Base-by-base conservation (phyloP, 2,888 invertebrate species). In the Dryocosmus kuriphilus region DNA sequence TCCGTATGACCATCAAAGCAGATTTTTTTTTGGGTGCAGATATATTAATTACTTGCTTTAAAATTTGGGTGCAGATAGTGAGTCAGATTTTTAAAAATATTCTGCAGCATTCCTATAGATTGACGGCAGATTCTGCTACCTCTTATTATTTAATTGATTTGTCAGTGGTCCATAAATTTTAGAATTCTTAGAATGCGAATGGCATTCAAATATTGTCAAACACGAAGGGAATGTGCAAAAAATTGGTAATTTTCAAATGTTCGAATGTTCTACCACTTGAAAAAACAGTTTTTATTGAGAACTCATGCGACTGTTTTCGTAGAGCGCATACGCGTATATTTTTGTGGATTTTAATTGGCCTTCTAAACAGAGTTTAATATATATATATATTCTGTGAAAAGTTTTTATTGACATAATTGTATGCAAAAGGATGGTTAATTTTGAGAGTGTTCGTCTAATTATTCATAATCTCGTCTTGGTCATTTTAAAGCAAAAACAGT, bases 331-430 rank as follows among this genome's bases (percentile, higher is more conserved):
- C 8, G 51, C 51, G n/a, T 51, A 63, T 38, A 38, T 35, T 22
- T 65, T 38, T 24, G n/a, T 38, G 1, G 8, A 41, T 65, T 65
- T 24, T 16, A 65, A 14, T 65, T 65, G 24, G 35, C 65, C 41
- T 41, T 41, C 24, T 75, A 75, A 83, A 76, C 75, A 82, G 74
- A 85, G 79, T 85, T 86, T 82, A 84, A 84, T 86, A 85, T 87
- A 86, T 85, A 86, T 86, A 85, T 78, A 83, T 83, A 86, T 81
- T 82, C 75, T 80, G 79, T 79, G 76, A 77, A 77, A 77, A 80
- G 76, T 78, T 81, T 82, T 80, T 82, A 80, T 82, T 76, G 79
- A 79, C 46, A 71, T 16, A 71, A 46, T 71, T 30, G 30, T 27
- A 30, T 65, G 41, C 46, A 30, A 19, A 41, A 14, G 9, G 30